Conservation (phyloP, 2,797 vertebrate species). For the Oreonectes daqikongensis region DNA sequence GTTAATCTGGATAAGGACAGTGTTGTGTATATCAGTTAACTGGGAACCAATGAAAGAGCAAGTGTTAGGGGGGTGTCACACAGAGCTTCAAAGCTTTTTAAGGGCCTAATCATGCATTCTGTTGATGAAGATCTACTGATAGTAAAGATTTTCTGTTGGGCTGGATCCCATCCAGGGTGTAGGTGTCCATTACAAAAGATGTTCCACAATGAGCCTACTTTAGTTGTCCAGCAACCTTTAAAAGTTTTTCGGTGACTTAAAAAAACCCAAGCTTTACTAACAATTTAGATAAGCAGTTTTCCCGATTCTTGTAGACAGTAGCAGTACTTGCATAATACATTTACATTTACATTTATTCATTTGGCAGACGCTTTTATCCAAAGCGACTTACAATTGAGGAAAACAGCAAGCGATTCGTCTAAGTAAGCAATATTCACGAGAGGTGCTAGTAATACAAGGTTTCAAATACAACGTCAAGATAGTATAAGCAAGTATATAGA, state of each 20-base stretch:
- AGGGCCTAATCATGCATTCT: constrained; percentile 25
- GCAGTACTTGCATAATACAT: background rate
- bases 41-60: constrained; percentile 37
- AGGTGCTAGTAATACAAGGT: too few relatives aligned
- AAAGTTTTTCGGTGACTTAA: background rate
- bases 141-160: constrained; percentile 35
- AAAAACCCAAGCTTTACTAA: too few relatives aligned
- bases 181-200: background rate
- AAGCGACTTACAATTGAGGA: too few relatives aligned
- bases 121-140: constrained; percentile 50
- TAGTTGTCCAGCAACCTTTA: background rate
- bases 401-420: too few relatives aligned
- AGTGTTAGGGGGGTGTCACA: constrained; percentile 16
- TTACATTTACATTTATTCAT: too few relatives aligned
- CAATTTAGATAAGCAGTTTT: too few relatives aligned
- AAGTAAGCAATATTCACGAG: too few relatives aligned
- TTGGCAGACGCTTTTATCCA: too few relatives aligned
- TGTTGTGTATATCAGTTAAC: constrained; percentile 30
- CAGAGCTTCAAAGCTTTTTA: constrained; percentile 30
- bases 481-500: too few relatives aligned
- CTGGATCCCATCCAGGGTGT: constrained; percentile 45
- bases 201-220: background rate
- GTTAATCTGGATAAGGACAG: constrained; percentile 28
- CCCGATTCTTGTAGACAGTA: background rate
- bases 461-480: too few relatives aligned